These are phyloP conservation scores for Trichonephila clavata DNA, from an alignment of 1,140 invertebrate genomes.

Conservation along the genomic window DNA sequence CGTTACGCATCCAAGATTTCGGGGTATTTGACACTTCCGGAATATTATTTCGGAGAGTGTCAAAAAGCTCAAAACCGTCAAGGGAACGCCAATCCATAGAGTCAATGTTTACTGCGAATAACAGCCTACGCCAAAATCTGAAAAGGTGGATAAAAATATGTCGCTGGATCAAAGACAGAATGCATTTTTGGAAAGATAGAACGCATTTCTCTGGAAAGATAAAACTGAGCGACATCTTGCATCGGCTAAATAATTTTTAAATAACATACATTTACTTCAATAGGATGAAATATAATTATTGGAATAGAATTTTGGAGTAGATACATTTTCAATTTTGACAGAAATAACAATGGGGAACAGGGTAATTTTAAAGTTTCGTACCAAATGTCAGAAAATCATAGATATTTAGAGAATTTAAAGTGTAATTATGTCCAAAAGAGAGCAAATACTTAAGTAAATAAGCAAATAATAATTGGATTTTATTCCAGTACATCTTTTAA, in stretches of 20 bases:
- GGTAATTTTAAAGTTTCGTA: neutral
- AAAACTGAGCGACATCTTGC: neutral
- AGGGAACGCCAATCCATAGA: neutral
- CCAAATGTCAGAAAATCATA: neutral
- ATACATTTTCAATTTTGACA: too few relatives aligned
- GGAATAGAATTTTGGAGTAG: too few relatives aligned
- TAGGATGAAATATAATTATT: too few relatives aligned
- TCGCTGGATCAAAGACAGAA: neutral
- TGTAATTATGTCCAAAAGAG: too few relatives aligned
- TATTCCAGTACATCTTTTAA: too few relatives aligned
- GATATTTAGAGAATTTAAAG: neutral
- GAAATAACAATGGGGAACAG: neutral
- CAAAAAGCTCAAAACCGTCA: neutral
- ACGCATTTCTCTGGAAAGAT: neutral
- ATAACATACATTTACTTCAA: too few relatives aligned
- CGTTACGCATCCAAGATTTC: neutral
- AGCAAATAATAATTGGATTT: neutral
- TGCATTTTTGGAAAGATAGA: neutral
- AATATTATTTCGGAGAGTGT: slow-evolving; percentile 13
- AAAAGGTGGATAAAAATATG: neutral
- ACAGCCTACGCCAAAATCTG: neutral
- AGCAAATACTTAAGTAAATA: neutral
- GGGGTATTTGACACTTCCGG: slow-evolving; percentile 30
- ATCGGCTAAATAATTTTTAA: neutral
- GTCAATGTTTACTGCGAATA: slow-evolving; percentile 13